phyloP scores from a whole-genome alignment of 2,888 invertebrate species.

The Leptinotarsa juncta region DNA sequence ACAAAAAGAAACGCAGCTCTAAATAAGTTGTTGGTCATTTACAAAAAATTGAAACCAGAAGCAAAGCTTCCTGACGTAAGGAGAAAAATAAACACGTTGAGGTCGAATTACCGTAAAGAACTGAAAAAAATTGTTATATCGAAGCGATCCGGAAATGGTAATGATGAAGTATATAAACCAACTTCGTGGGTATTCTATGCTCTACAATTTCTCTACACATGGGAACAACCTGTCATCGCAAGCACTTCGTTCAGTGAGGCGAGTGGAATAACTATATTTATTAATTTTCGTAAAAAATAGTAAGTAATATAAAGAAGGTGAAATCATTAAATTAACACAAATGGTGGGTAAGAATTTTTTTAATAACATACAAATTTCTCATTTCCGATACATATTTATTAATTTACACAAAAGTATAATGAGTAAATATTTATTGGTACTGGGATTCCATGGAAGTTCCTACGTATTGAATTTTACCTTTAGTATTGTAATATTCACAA shows the following conservation, averaged over 20 bases:
- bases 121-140: conserved; percentile 18
- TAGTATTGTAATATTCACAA: conserved; percentile 22
- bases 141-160: conserved; percentile 20
- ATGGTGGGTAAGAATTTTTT: not conserved
- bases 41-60: conserved; percentile 24
- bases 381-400: not conserved
- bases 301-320: not conserved
- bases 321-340: not conserved
- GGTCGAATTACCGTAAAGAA: conserved; percentile 21
- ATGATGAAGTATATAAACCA: conserved; percentile 17
- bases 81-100: conserved; percentile 19
- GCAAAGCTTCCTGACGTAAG: conserved; percentile 21
- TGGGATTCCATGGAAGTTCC: not conserved
- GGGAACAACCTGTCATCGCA: conserved; percentile 15
- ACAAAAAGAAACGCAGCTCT: conserved; percentile 29
- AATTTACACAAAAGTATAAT: not conserved
- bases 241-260: conserved; percentile 13
- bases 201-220: conserved; percentile 18
- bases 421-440: not conserved
- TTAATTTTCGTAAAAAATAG: conserved; percentile 16
- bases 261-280: conserved; percentile 1
- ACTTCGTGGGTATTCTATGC: conserved; percentile 23
- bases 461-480: conserved; percentile 8
- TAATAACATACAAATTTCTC: not conserved
- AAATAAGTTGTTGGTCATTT: conserved; percentile 18